Conservation (phyloP, 2,888 invertebrate genomes). For the Drosophila meridionalis region DNA sequence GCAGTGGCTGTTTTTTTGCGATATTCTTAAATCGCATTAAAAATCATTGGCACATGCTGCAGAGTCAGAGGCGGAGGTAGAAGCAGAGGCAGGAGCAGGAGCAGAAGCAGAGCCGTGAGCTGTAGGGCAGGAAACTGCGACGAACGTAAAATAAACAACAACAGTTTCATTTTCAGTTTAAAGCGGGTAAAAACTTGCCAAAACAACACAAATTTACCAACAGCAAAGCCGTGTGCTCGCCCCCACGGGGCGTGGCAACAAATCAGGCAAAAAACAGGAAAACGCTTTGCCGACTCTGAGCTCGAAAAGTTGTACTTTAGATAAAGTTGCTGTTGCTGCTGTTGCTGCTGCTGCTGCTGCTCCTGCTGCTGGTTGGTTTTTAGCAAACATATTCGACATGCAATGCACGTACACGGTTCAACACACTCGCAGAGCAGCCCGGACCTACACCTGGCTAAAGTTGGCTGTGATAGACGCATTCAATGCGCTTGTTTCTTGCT, state of each 20-base stretch:
- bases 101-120: neutral
- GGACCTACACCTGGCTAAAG: conserved; percentile 43
- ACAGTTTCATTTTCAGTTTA: conserved; percentile 74
- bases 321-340: conserved; percentile 71
- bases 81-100: no score
- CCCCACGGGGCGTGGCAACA: conserved; percentile 28
- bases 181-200: conserved; percentile 65
- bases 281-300: conserved; percentile 40
- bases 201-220: conserved; percentile 55
- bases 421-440: conserved; percentile 13
- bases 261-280: conserved; percentile 57
- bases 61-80: neutral
- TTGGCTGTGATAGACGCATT: conserved; percentile 50
- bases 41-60: conserved; percentile 72
- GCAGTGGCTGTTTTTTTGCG: conserved; percentile 30
- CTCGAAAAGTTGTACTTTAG: conserved; percentile 65
- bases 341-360: conserved; percentile 59
- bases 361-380: conserved; percentile 66
- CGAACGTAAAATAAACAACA: conserved; percentile 47
- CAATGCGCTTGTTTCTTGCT: conserved; percentile 39
- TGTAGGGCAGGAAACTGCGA: conserved; percentile 22
- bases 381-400: conserved; percentile 74
- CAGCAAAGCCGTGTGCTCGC: conserved; percentile 13
- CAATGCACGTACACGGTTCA: conserved; percentile 67
- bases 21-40: conserved; percentile 78